phyloP scores from a whole-genome alignment of 2,113 vertebrate genomes.

The Enhydra lutris region DNA sequence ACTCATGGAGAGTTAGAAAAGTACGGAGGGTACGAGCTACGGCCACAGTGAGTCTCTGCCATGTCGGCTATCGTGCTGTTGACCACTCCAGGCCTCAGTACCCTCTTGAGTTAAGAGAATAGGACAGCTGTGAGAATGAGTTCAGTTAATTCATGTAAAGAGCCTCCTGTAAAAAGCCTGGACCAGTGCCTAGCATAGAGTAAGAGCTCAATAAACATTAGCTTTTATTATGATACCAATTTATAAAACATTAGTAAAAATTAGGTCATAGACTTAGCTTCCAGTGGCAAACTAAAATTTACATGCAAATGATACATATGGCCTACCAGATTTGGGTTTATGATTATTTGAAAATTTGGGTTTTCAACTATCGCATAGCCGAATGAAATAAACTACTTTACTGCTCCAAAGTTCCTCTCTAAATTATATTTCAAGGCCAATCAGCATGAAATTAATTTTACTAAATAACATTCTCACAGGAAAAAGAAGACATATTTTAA shows the following conservation, averaged over 20 bases:
- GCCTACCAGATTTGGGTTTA: not conserved
- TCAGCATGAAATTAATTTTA: slow-evolving; percentile 38
- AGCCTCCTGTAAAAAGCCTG: not conserved
- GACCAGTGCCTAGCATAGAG: not conserved
- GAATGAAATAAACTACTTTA: slow-evolving; percentile 39
- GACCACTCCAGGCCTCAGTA: not conserved
- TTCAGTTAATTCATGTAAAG: not conserved
- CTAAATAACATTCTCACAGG: slow-evolving; percentile 30
- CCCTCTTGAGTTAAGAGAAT: not conserved
- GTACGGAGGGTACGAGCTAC: not conserved
- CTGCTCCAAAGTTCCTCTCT: not conserved
- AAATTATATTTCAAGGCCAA: not conserved
- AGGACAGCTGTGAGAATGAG: not conserved
- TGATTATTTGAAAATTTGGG: slow-evolving; percentile 11
- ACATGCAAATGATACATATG: not conserved
- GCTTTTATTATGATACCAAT: not conserved
- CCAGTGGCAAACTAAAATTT: not conserved
- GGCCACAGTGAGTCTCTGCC: not conserved
- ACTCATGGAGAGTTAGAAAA: not conserved
- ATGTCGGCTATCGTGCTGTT: not conserved
- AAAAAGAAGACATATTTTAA: not conserved
- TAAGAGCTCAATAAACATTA: not conserved
- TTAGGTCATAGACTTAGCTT: not conserved
- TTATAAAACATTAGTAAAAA: not conserved
- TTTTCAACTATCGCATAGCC: not conserved